phyloP scores from a whole-genome alignment of 1,140 invertebrate genomes.

The Lanistes nyassanus region DNA sequence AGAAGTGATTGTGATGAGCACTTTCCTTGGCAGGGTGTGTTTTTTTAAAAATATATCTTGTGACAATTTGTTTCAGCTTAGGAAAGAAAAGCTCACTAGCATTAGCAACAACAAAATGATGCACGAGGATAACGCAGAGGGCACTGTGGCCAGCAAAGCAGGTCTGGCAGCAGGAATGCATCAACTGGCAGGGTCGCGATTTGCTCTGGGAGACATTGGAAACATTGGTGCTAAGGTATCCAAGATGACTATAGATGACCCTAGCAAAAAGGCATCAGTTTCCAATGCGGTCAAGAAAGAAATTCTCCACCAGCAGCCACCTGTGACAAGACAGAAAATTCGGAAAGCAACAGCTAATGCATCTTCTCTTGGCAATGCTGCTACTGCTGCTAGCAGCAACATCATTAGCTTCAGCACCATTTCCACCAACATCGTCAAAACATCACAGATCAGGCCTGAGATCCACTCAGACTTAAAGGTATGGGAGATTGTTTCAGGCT shows the following conservation, averaged over 20 bases:
- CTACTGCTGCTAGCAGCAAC: constrained; percentile 16
- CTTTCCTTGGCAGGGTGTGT: too few species aligned
- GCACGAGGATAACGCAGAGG: constrained; percentile 39
- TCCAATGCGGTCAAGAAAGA: constrained; percentile 51
- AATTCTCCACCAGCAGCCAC: constrained; percentile 44
- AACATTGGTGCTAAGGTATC: constrained; percentile 64
- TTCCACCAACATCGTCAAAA: constrained; percentile 5
- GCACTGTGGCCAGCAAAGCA: constrained; percentile 30
- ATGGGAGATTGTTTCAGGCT: not conserved
- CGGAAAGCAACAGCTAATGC: constrained; percentile 24
- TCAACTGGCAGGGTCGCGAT: constrained; percentile 14
- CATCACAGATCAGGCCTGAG: not conserved
- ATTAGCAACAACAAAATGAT: constrained; percentile 3
- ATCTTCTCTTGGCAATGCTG: constrained; percentile 6
- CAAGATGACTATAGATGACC: constrained; percentile 49
- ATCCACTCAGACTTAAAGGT: constrained; percentile 21
- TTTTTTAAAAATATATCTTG: too few species aligned
- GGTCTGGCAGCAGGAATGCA: constrained; percentile 12
- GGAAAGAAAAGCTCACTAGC: constrained; percentile 5
- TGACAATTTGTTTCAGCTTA: not conserved
- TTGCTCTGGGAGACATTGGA: constrained; percentile 60
- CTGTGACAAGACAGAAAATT: constrained; percentile 39
- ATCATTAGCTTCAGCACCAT: constrained; percentile 20
- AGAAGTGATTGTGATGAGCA: too few species aligned
- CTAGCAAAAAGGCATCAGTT: constrained; percentile 39